Conservation (phyloP, 2,113 vertebrate genomes). For the Hippocampus guttulatus region DNA sequence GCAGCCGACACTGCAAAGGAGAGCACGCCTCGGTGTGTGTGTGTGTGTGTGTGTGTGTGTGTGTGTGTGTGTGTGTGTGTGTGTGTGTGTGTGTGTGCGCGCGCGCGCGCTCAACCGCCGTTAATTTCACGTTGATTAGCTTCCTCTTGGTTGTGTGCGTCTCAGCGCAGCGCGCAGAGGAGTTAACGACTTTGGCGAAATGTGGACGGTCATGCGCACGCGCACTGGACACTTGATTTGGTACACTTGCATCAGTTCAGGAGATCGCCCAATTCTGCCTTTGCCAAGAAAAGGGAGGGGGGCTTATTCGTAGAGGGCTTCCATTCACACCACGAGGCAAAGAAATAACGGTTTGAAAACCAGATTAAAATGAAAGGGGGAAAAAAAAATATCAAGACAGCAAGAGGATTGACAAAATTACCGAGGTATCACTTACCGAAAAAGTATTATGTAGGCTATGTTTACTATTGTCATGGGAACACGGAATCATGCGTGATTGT, state of each 20-base stretch:
- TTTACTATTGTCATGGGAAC: no score
- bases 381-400: no score
- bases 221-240: neutral
- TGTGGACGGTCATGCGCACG: neutral
- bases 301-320: no score
- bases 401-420: no score
- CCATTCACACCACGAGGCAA: neutral
- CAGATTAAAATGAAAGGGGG: no score
- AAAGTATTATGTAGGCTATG: no score
- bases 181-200: neutral
- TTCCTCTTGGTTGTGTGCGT: constrained; percentile 9
- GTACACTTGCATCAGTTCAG: neutral
- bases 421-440: no score
- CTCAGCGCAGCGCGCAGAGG: neutral
- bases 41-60: neutral
- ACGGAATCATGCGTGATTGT: no score
- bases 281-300: no score
- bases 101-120: neutral
- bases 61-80: neutral
- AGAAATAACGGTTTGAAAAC: no score
- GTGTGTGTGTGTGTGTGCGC: neutral
- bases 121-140: constrained; percentile 45
- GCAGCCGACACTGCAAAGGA: constrained; percentile 30
- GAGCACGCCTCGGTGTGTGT: neutral
- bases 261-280: neutral